A percentile compares a stretch with the other conserved stretches of the same genome.
Conservation (phyloP, 2,113 vertebrate species). For the Rhinoptilus africanus region DNA sequence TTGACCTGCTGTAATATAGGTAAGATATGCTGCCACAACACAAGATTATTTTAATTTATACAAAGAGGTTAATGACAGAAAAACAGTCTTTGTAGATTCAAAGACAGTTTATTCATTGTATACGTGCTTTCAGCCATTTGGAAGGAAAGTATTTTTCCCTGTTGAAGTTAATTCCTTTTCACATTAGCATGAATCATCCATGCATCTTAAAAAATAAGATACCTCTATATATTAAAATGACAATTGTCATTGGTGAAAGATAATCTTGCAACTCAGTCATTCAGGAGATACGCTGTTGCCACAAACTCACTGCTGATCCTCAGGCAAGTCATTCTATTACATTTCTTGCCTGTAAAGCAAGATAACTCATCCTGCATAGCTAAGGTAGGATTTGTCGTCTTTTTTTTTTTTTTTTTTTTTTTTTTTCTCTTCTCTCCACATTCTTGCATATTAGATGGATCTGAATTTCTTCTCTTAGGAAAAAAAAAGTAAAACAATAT, state of each 20-base stretch:
- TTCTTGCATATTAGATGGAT: not conserved
- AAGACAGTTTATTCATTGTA: not conserved
- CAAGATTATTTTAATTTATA: conserved; percentile 7
- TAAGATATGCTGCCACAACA: not conserved
- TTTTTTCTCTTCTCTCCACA: too few relatives aligned
- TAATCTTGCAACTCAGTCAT: not conserved
- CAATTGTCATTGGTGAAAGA: not conserved
- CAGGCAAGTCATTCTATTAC: not conserved
- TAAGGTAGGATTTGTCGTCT: not conserved
- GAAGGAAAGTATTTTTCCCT: not conserved
- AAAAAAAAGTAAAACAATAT: not conserved
- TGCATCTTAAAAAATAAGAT: not conserved
- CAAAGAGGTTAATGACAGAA: not conserved
- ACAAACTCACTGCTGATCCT: not conserved
- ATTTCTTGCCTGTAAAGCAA: not conserved
- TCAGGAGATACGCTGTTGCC: not conserved
- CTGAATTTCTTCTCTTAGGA: not conserved
- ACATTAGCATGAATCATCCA: not conserved
- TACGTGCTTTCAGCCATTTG: not conserved
- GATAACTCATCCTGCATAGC: not conserved
- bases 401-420: too few relatives aligned
- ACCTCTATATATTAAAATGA: not conserved
- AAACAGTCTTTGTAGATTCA: not conserved
- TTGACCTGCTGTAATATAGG: conserved; percentile 1
- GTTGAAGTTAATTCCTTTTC: not conserved